phyloP scores from a whole-genome alignment of 2,113 vertebrate genomes.

The Ovibos moschatus region DNA sequence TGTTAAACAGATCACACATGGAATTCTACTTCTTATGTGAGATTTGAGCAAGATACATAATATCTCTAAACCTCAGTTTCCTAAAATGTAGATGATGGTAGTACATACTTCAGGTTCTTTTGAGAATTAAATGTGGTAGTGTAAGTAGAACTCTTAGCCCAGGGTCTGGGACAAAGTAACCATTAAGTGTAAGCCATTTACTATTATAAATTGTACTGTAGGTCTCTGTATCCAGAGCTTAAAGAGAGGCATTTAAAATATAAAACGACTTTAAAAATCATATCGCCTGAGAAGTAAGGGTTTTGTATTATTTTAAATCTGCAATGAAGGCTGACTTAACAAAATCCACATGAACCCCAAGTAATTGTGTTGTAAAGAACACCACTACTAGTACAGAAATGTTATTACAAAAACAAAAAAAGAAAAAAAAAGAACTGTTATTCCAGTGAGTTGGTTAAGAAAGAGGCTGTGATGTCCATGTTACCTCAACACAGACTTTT shows the following conservation, averaged over 20 bases:
- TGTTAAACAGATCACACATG: not conserved
- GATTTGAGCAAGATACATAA: not conserved
- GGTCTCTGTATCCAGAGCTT: not conserved
- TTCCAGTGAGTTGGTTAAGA: not conserved
- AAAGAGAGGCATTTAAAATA: constrained; percentile 13
- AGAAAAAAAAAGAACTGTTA: not conserved
- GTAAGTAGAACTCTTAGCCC: not conserved
- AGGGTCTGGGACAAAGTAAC: not conserved
- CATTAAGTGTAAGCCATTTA: not conserved
- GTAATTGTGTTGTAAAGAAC: not conserved
- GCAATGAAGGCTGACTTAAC: not conserved
- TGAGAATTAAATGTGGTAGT: not conserved
- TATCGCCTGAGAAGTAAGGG: not conserved
- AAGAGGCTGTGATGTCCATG: not conserved
- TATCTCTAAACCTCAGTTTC: not conserved
- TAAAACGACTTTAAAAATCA: not conserved
- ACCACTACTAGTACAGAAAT: not conserved
- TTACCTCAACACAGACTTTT: not conserved
- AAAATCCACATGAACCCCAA: not conserved
- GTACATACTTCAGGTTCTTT: not conserved
- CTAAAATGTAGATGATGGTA: not conserved
- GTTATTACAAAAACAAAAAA: not conserved
- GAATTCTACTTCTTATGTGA: not conserved
- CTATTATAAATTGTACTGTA: not conserved
- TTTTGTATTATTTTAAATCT: constrained; percentile 34